These are phyloP conservation scores for Parus major DNA, from an alignment of 2,113 vertebrate genomes.

Conservation along the genomic window DNA sequence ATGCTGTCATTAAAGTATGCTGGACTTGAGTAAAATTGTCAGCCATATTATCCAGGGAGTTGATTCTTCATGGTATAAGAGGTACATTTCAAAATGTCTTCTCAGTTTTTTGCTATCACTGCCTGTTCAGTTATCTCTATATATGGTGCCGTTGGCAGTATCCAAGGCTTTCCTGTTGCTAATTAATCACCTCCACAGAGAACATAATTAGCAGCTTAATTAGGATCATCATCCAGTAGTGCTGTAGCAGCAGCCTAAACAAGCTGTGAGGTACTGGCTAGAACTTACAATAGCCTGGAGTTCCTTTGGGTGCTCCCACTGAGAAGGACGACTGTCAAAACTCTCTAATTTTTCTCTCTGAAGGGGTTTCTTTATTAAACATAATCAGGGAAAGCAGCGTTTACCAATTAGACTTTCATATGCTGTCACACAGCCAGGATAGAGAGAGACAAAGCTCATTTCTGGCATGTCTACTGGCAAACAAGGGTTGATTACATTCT, in stretches of 20 bases:
- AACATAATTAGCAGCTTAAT: constrained; percentile 84
- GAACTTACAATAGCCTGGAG: constrained; percentile 34
- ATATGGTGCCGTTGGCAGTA: constrained; percentile 51
- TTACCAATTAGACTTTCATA: constrained; percentile 44
- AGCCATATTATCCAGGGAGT: background rate
- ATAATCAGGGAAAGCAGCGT: constrained; percentile 50
- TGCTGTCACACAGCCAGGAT: constrained; percentile 24
- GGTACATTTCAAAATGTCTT: constrained; percentile 18
- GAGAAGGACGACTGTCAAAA: constrained; percentile 67
- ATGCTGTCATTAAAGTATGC: background rate
- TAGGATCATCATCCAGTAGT: constrained; percentile 76
- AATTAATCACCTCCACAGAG: constrained; percentile 80
- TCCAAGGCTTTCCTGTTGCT: constrained; percentile 62
- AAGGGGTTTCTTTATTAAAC: constrained; percentile 69
- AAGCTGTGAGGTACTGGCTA: constrained; percentile 51
- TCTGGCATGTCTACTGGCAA: constrained; percentile 42
- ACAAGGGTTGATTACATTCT: constrained; percentile 51
- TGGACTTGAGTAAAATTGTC: background rate
- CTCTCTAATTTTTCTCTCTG: constrained; percentile 65
- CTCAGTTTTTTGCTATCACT: constrained; percentile 37
- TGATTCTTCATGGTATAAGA: background rate
- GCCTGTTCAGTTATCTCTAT: constrained; percentile 48
- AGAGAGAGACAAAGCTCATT: constrained; percentile 33
- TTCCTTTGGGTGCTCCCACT: constrained; percentile 43
- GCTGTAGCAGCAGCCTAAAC: constrained; percentile 24